Percentiles rank a stretch among this genome's conserved stretches.
Evolutionary conservation across 2,113 vertebrate genomes (phyloP).

Genomic region (Enhydra lutris): DNA sequence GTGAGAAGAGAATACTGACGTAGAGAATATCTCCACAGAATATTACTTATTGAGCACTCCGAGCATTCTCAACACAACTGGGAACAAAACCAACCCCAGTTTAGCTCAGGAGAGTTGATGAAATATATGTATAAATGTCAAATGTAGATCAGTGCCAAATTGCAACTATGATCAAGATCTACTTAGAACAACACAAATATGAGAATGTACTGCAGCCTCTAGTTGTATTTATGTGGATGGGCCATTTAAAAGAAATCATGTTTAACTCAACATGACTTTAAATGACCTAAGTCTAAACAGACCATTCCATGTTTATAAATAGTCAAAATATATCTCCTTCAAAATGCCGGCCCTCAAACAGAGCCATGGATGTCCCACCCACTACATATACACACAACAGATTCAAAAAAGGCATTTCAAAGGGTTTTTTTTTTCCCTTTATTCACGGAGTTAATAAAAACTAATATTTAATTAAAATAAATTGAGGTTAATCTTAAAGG

Average conservation of each 20-base stretch:
- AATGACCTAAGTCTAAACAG: conserved; percentile 21
- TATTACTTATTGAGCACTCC: neutral
- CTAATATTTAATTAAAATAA: conserved; percentile 7
- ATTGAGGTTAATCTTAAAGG: neutral
- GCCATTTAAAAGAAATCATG: conserved; percentile 24
- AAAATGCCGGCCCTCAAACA: neutral
- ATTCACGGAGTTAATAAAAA: conserved; percentile 23
- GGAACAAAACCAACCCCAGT: neutral
- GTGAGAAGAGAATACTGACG: neutral
- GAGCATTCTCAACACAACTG: neutral
- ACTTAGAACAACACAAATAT: conserved; percentile 48
- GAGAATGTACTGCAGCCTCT: conserved; percentile 1
- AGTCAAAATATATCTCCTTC: neutral
- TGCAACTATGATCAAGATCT: conserved; percentile 34
- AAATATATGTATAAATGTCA: neutral
- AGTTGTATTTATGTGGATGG: neutral
- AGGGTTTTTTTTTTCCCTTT: neutral
- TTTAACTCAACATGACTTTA: conserved; percentile 40
- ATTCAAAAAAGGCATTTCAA: neutral
- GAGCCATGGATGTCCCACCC: neutral
- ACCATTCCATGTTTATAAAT: conserved; percentile 14
- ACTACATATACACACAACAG: neutral
- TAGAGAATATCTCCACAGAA: neutral
- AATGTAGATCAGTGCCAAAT: conserved; percentile 25
- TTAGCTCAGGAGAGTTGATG: neutral